Evolutionary conservation across 2,113 vertebrate species (phyloP).

Genomic region (Lagenorhynchus albirostris): DNA sequence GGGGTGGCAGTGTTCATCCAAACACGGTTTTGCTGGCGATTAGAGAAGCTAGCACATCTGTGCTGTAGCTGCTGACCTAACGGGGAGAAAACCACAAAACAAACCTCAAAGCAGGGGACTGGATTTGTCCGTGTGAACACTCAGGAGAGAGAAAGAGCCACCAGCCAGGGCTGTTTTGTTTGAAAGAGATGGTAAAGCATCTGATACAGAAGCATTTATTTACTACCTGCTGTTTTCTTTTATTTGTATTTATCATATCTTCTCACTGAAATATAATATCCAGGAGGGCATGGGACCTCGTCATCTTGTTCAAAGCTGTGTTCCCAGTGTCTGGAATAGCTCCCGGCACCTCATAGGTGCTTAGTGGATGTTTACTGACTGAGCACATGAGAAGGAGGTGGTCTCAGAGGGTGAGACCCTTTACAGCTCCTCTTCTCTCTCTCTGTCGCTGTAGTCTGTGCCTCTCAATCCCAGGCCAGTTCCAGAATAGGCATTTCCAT

Average conservation of each 20-base stretch:
- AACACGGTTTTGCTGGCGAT: background rate
- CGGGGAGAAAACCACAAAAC: background rate
- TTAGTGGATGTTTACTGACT: background rate
- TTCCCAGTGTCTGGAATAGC: background rate
- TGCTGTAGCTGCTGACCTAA: slow-evolving; percentile 8
- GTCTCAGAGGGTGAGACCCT: background rate
- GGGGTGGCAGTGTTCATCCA: background rate
- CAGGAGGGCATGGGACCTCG: background rate
- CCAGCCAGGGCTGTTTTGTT: background rate
- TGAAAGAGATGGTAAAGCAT: background rate
- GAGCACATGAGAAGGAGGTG: background rate
- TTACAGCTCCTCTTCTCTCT: background rate
- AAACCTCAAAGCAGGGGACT: background rate
- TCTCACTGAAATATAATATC: background rate
- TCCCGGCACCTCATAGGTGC: background rate
- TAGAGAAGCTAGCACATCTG: background rate
- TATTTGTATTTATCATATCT: background rate
- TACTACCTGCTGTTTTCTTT: background rate
- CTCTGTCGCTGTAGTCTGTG: background rate
- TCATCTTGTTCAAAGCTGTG: background rate
- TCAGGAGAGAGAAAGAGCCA: background rate
- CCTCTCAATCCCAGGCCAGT: background rate
- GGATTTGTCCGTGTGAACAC: background rate
- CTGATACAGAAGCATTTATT: background rate
- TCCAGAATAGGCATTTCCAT: background rate